Conservation (phyloP, 2,113 vertebrate species). For the Chauna torquata region DNA sequence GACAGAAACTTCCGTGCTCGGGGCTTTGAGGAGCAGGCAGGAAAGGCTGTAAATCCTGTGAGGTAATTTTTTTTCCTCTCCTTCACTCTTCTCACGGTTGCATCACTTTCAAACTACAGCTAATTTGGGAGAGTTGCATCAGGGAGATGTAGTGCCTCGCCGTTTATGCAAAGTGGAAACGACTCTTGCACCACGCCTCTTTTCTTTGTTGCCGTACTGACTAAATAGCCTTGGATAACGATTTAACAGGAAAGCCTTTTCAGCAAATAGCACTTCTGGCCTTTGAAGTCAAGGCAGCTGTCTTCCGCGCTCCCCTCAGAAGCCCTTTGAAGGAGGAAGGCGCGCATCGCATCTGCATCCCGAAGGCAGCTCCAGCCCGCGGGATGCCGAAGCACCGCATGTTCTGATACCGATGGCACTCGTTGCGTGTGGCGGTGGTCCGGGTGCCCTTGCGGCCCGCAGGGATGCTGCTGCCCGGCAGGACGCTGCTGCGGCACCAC, state of each 20-base stretch:
- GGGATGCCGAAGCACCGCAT: too few species aligned
- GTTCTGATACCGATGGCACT: too few species aligned
- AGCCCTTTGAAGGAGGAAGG: conserved; percentile 53
- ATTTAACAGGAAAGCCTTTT: neutral
- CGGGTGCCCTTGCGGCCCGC: too few species aligned
- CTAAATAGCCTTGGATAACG: neutral
- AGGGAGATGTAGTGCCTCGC: neutral
- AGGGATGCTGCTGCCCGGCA: too few species aligned
- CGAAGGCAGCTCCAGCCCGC: neutral
- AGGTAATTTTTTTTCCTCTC: neutral
- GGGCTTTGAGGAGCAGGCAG: neutral
- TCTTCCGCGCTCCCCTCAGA: neutral
- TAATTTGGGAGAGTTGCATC: neutral
- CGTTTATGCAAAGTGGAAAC: fast-evolving
- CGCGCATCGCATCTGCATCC: neutral
- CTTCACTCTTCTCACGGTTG: neutral
- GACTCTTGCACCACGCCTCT: neutral
- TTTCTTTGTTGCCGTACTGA: too few species aligned
- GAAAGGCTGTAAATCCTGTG: neutral
- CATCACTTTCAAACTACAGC: neutral
- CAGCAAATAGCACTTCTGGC: neutral
- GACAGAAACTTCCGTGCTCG: neutral
- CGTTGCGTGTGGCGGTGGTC: neutral
- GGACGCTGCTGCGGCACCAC: neutral
- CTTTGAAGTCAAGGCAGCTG: neutral